phyloP scores from a whole-genome alignment of 2,113 vertebrate species.

The Anguilla japonica region DNA sequence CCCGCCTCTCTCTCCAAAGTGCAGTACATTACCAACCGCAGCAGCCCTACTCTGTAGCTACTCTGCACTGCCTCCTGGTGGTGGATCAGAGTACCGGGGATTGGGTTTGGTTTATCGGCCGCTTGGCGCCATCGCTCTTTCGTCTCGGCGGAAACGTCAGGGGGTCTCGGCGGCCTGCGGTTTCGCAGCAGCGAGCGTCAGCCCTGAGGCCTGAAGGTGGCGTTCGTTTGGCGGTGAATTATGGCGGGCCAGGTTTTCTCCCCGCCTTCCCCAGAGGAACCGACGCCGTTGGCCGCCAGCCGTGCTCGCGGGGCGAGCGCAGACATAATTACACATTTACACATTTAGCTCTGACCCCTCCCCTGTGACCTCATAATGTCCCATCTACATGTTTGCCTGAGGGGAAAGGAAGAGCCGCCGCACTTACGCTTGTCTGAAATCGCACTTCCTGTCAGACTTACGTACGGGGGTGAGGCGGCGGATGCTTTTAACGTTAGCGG shows the following conservation, averaged over 20 bases:
- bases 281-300: conserved; percentile 40
- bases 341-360: conserved; percentile 47
- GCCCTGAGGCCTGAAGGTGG: background rate
- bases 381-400: conserved; percentile 35
- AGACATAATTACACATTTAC: conserved; percentile 68
- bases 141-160: background rate
- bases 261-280: conserved; percentile 29
- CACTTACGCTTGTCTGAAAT: background rate
- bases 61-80: background rate
- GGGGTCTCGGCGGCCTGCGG: background rate
- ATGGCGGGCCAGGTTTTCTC: background rate
- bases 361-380: conserved; percentile 68
- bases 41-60: background rate
- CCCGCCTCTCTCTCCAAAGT: background rate
- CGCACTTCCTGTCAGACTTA: too few relatives aligned
- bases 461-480: background rate
- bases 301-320: conserved; percentile 35
- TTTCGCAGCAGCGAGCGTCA: background rate
- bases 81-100: background rate
- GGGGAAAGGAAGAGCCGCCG: background rate
- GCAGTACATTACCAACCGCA: background rate
- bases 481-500: background rate
- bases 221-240: background rate
- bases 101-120: background rate
- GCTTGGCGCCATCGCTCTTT: background rate